Evolutionary conservation across 2,888 invertebrate genomes (phyloP).

Genomic region (Andrena trimmerana): DNA sequence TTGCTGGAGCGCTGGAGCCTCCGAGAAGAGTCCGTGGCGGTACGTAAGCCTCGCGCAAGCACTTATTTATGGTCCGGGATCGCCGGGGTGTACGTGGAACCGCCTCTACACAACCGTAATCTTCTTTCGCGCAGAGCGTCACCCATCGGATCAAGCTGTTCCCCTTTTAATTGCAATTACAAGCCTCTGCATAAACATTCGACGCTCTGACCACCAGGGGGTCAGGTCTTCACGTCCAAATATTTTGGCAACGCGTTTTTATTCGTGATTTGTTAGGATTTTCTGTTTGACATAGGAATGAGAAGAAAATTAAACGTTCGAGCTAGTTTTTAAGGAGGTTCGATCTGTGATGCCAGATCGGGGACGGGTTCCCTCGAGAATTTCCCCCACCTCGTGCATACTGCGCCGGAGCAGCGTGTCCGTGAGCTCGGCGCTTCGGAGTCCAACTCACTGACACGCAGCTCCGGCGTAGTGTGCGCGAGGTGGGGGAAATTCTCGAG

Average conservation of each 20-base stretch:
- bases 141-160: constrained; percentile 81
- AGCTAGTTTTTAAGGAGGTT: neutral
- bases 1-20: constrained; percentile 52
- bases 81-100: constrained; percentile 81
- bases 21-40: constrained; percentile 53
- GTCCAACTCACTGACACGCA: too few relatives aligned
- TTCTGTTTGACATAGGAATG: neutral
- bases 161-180: constrained; percentile 49
- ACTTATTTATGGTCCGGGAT: constrained; percentile 85
- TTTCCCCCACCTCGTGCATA: too few relatives aligned
- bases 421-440: too few relatives aligned
- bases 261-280: neutral
- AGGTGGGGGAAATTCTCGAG: too few relatives aligned
- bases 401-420: too few relatives aligned
- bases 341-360: too few relatives aligned
- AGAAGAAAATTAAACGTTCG: neutral
- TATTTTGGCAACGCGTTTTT: too few relatives aligned
- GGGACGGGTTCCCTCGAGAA: too few relatives aligned
- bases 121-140: constrained; percentile 76
- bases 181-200: neutral
- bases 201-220: too few relatives aligned
- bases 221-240: too few relatives aligned
- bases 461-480: too few relatives aligned
- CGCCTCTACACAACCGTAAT: constrained; percentile 79
- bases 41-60: constrained; percentile 79